Evolutionary conservation across 2,113 vertebrate species (phyloP).

Genomic region (Gadus chalcogrammus): DNA sequence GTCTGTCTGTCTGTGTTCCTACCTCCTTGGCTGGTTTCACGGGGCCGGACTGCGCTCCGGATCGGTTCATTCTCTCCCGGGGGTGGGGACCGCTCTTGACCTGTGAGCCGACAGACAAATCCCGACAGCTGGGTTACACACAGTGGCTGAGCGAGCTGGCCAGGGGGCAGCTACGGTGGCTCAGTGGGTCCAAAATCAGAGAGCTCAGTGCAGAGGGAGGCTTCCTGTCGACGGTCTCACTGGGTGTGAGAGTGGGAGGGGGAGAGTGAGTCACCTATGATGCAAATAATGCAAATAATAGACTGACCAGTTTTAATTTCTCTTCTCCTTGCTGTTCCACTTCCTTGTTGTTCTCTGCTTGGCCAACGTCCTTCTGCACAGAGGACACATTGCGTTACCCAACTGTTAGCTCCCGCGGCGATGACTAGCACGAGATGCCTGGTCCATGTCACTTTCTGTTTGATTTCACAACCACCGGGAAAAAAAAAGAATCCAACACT

Average conservation of each 20-base stretch:
- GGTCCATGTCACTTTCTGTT: too few relatives aligned
- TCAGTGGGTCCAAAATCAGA: neutral
- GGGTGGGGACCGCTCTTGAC: constrained; percentile 40
- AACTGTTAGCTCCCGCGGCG: neutral
- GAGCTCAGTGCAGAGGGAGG: neutral
- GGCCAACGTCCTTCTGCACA: constrained; percentile 45
- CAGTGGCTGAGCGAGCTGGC: neutral
- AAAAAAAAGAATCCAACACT: neutral
- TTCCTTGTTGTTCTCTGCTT: constrained; percentile 24
- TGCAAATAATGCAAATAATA: constrained; percentile 16
- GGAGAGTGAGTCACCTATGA: constrained; percentile 24
- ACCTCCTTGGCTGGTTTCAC: constrained; percentile 51
- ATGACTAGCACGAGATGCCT: too few relatives aligned
- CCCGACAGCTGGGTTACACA: constrained; percentile 9
- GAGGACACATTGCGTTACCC: neutral
- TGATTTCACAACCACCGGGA: neutral
- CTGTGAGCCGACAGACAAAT: constrained; percentile 40
- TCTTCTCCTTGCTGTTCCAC: constrained; percentile 32
- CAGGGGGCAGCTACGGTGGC: neutral
- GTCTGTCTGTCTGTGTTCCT: neutral
- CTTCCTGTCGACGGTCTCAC: neutral
- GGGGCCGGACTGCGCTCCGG: constrained; percentile 38
- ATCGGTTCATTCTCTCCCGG: constrained; percentile 34
- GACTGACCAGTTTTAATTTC: constrained; percentile 38
- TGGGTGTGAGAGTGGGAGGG: neutral